Evolutionary conservation across 92 coral and sea anemone genomes (phyloP).

Genomic region (Galaxea fascicularis): DNA sequence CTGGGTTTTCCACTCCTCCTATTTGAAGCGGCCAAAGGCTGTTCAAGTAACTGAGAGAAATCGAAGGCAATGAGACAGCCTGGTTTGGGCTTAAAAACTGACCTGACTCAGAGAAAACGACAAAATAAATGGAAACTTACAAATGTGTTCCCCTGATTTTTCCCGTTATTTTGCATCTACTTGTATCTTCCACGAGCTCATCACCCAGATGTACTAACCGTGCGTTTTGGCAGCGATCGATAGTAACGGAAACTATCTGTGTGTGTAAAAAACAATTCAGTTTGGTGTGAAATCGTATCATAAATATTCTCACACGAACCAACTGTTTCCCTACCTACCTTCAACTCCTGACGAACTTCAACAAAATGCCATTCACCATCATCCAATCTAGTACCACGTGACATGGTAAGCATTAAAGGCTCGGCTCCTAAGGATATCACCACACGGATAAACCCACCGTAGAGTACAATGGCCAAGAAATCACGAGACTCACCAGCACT

Average conservation of each 20-base stretch:
- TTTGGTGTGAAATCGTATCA: no score
- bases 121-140: no score
- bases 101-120: neutral
- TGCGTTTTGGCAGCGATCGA: constrained; percentile 83
- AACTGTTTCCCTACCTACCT: no score
- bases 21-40: constrained; percentile 87
- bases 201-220: constrained; percentile 60
- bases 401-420: constrained; percentile 70
- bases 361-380: constrained; percentile 96
- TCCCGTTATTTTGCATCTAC: constrained; percentile 75
- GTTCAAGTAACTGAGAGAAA: constrained; percentile 79
- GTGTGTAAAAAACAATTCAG: neutral
- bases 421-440: constrained; percentile 82
- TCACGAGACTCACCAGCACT: constrained; percentile 59
- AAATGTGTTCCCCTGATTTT: constrained; percentile 59
- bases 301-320: no score
- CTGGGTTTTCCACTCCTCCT: constrained; percentile 84
- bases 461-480: constrained; percentile 83
- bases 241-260: constrained; percentile 72
- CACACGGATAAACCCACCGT: constrained; percentile 75
- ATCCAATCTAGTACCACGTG: constrained; percentile 77
- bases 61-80: no score
- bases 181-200: constrained; percentile 81
- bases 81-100: no score
- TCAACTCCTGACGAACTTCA: constrained; percentile 69